phyloP scores from a whole-genome alignment of 1,140 invertebrate species.

The Trinorchestia longiramus region DNA sequence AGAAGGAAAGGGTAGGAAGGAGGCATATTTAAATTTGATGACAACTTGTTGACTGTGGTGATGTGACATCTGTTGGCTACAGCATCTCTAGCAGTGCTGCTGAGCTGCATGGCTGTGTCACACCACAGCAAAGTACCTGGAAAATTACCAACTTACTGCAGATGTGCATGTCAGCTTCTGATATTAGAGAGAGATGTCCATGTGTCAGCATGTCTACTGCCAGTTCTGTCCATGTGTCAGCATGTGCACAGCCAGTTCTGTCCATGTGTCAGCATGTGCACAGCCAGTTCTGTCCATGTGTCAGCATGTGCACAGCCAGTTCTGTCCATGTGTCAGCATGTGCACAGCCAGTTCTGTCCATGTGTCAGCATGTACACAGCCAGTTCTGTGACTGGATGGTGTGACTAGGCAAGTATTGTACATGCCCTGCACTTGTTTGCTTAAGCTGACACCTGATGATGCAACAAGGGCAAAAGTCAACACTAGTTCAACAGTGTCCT shows the following conservation, averaged over 20 bases:
- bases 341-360: too few relatives aligned
- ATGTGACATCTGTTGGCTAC: too few relatives aligned
- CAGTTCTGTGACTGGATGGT: too few relatives aligned
- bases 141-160: background rate
- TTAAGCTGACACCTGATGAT: background rate
- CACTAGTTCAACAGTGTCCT: background rate
- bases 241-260: too few relatives aligned
- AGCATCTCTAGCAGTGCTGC: background rate
- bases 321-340: too few relatives aligned
- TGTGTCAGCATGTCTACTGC: background rate
- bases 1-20: background rate
- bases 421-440: background rate
- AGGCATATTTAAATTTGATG: background rate
- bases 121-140: background rate
- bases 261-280: too few relatives aligned
- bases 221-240: too few relatives aligned
- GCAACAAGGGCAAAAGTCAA: background rate
- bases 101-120: background rate
- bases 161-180: background rate
- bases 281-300: too few relatives aligned
- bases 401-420: background rate
- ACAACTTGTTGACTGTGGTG: background rate
- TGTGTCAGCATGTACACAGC: too few relatives aligned
- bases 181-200: background rate
- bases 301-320: too few relatives aligned